Base-by-base conservation (phyloP, 2,113 vertebrate genomes). In the Eretmochelys imbricata region DNA sequence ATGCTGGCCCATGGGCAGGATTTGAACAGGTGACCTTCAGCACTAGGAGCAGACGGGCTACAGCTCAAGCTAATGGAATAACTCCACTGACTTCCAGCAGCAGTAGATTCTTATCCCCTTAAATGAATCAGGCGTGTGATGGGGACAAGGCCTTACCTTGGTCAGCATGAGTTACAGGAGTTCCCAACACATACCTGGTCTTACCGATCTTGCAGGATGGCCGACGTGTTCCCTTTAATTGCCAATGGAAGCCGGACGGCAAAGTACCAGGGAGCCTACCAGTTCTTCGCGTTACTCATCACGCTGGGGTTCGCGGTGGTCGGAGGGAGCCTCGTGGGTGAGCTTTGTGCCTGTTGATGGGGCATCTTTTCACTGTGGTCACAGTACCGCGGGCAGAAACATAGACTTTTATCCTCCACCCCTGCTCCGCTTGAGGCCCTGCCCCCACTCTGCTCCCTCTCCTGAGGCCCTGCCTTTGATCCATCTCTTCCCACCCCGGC, bases 271-370 rank as follows among this genome's bases (percentile, higher is more conserved):
- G 99, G 97, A 0, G 0, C 98, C 0, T 69, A 91, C 53, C 99
- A 99, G 96, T 98, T 98, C 48, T 76, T 98, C 0, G 99, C 99
- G 5, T 97, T 99, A 48, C 98, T 95, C 1, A 82, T 99, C 91
- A 99, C 99, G 1, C 98, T 99, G 80, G 98, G 96, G 42, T 88
- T 99, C 0, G 99, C 99, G 22, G 24, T 96, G 0, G 10, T 99
- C 5, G 99, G 99, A 2, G 99, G 99, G 2, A 82, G 95, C 19
- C 3, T 99, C 78, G 98, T 98, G 17, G 99, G 99, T 99, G 95
- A 91, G 99, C 96, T 54, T 25, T 31, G 65, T 31, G 65, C 38
- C n/a, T 38, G 35, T 19, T 4, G 17, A 38, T 9, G n/a, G 65
- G n/a, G n/a, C n/a, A 17, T 19, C 8, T 8, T 65, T n/a, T 65